Evolutionary conservation across 1,140 invertebrate species (phyloP), one percentile per base, ranked within the genome.

Genomic region (Centruroides vittatus): DNA sequence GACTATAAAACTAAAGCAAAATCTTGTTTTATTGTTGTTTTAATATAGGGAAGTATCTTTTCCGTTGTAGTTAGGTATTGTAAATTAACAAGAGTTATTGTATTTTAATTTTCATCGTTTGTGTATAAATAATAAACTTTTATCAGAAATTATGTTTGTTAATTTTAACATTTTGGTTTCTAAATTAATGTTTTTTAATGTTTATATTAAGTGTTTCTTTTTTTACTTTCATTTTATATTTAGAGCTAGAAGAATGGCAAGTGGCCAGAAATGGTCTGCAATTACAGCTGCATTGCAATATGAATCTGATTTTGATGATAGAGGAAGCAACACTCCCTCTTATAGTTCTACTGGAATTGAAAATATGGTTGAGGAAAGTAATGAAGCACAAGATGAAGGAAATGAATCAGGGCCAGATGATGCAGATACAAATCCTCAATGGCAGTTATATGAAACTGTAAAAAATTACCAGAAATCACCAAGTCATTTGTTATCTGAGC

Each of bases 391-490:
- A 51, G 65, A 67, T 51, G 65, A 65, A 51, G 61, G 55, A n/a
- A 63, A 64, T 61, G 60, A 63, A 8, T 66, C 63, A 1, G 41
- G 41, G 8, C 41, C 41, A 41, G 75, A 76, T 50, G 72, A 73
- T 47, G 66, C 61, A 35, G 81, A 87, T 47, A 55, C 36, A 64
- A 85, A 84, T 69, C 85, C 84, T 9, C 81, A 83, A 59, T 91
- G 88, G 88, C 82, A 86, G 64, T 72, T 94, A 3, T 86, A 86
- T 68, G 84, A 88, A 68, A 79, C 82, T 59, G 81, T 93, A 13
- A 82, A 83, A 70, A 85, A 82, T 67, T 80, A 81, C 64, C 23
- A 53, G 4, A 82, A 80, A 65, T 74, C 79, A 58, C 79, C 78
- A 72, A 85, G 84, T 80, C 78, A 82, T 5, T 76, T 82, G 52